Percentiles rank a stretch among this genome's conserved stretches.
Evolutionary conservation across 2,113 vertebrate species (phyloP).

Genomic region (Turnix velox): DNA sequence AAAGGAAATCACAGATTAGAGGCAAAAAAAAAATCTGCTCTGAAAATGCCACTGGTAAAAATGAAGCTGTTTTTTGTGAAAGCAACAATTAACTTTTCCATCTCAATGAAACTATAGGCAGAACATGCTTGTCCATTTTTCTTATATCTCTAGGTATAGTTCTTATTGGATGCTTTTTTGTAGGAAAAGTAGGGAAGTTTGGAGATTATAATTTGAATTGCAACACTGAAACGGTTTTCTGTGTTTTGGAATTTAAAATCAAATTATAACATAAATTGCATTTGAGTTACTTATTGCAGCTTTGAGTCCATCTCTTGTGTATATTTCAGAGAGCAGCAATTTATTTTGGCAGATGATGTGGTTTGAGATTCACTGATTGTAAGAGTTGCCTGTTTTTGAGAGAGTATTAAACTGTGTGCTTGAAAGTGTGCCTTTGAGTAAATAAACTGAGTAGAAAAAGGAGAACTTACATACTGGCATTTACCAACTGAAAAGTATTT

Average conservation of each 20-base stretch:
- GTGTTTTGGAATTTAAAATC: neutral
- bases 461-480: neutral
- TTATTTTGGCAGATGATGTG: neutral
- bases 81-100: neutral
- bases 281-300: neutral
- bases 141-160: neutral
- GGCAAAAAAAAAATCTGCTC: neutral
- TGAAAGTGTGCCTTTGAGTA: neutral
- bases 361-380: neutral
- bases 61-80: neutral
- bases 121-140: neutral
- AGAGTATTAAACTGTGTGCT: neutral
- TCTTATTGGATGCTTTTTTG: neutral
- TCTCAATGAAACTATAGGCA: neutral
- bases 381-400: neutral
- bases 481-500: neutral
- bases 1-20: neutral
- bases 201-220: neutral
- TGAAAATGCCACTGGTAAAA: neutral
- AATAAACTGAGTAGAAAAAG: neutral
- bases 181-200: neutral
- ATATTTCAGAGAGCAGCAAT: neutral
- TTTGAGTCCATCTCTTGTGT: neutral
- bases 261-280: neutral
- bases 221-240: neutral